phyloP scores from a whole-genome alignment of 2,888 invertebrate species.

The Mesorhabditis spiculigera region DNA sequence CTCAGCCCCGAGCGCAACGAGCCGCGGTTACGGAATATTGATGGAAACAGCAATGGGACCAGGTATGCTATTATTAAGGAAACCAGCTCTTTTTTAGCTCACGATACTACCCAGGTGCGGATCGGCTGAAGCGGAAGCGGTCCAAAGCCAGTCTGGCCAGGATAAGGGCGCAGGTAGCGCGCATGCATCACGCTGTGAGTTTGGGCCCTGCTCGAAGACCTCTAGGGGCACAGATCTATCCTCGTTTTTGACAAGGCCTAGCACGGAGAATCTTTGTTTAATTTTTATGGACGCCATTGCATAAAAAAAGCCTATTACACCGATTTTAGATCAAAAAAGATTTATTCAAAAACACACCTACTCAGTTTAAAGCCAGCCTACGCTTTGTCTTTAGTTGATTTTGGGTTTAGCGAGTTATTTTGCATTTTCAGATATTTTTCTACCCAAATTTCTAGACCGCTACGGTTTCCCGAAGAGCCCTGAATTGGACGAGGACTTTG shows the following conservation, averaged over 20 bases:
- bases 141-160: conserved; percentile 33
- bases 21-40: conserved; percentile 35
- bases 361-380: too few species aligned
- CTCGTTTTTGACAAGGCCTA: too few species aligned
- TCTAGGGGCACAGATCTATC: too few species aligned
- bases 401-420: too few species aligned
- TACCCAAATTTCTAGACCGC: conserved; percentile 27
- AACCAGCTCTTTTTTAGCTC: too few species aligned
- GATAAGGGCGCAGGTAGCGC: conserved; percentile 38
- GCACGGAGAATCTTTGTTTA: too few species aligned
- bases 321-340: too few species aligned
- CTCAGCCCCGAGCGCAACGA: conserved; percentile 30
- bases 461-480: conserved; percentile 45
- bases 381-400: too few species aligned
- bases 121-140: conserved; percentile 36
- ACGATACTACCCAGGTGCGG: conserved; percentile 29
- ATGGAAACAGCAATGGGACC: conserved; percentile 30
- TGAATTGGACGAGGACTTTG: conserved; percentile 45
- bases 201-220: neutral
- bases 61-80: conserved; percentile 10
- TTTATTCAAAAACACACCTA: too few species aligned
- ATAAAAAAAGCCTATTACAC: too few species aligned
- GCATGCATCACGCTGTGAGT: conserved; percentile 40
- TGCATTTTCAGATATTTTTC: too few species aligned
- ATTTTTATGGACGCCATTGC: too few species aligned